Conservation (phyloP, 1,140 invertebrate species). For the Rhyzopertha dominica region DNA sequence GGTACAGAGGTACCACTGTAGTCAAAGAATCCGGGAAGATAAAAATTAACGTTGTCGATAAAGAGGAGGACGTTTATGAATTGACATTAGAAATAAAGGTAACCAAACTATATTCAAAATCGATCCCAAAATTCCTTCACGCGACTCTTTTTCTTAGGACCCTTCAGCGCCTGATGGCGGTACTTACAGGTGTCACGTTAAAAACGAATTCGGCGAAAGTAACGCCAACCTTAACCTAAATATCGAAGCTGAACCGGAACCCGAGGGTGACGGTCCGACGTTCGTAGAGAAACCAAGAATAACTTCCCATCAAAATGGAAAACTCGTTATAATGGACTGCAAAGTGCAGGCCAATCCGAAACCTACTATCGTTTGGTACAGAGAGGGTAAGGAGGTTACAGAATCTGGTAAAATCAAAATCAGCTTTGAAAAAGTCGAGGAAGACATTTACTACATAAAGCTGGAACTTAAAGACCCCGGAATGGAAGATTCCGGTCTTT, state of each 20-base stretch:
- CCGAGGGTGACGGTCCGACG: constrained; percentile 91
- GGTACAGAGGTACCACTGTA: constrained; percentile 81
- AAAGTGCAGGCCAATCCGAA: constrained; percentile 90
- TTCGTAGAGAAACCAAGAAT: constrained; percentile 97
- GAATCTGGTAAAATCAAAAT: constrained; percentile 79
- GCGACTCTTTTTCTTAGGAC: constrained; percentile 61
- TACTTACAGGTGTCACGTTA: constrained; percentile 93
- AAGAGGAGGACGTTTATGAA: constrained; percentile 84
- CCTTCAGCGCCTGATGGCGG: constrained; percentile 92
- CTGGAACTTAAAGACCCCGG: constrained; percentile 89
- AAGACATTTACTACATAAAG: constrained; percentile 84
- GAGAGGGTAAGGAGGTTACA: constrained; percentile 70
- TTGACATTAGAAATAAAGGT: constrained; percentile 85
- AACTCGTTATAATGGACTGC: constrained; percentile 97
- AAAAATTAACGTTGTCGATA: constrained; percentile 67
- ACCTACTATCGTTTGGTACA: constrained; percentile 91
- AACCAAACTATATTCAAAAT: constrained; percentile 20
- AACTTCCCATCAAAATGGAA: constrained; percentile 90
- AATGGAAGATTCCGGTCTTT: constrained; percentile 92
- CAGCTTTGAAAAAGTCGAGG: constrained; percentile 65
- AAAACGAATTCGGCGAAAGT: constrained; percentile 95
- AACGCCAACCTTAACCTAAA: constrained; percentile 98
- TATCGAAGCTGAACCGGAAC: constrained; percentile 90
- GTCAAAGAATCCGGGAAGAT: constrained; percentile 84
- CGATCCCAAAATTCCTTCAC: constrained; percentile 1